Evolutionary conservation across 1,140 invertebrate species (phyloP), one percentile per base, ranked within the genome.

Genomic region (Drosophila sechellia): DNA sequence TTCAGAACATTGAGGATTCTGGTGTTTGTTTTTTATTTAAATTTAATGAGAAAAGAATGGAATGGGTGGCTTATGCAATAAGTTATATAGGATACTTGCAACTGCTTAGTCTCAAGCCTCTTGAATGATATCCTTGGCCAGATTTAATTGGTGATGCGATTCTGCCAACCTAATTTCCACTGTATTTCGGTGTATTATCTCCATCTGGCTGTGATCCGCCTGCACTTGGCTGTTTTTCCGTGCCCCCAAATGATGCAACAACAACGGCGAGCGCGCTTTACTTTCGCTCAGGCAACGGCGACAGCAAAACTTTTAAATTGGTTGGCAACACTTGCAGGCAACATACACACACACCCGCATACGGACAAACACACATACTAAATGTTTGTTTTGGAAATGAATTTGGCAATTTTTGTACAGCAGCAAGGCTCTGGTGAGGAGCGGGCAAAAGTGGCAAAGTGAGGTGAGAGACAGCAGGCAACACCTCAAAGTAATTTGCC

Each of bases 341-440:
- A 61, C 54, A 81, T 20, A 40, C 13, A 45, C 25, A 66, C 25
- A 65, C 25, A 55, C 57, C 56, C 45, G 22, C 58, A 17, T 52
- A 52, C 27, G 15, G 49, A 50, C 49, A 52, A 35, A 66, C 65
- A 56, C 63, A 73, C 68, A 72, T 59, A 54, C 73, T 59, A 69
- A 81, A 87, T 87, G 86, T 90, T 90, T 90, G 86, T 83, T 90
- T 90, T 90, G 66, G 86, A 90, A 90, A 90, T 90, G 86, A 90
- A 90, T 90, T 90, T 86, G 86, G 72, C 68, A 90, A 81, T 86
- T 90, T 79, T 86, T 76, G 70, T 66, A 52, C 56, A 68, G 58
- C 65, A 45, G 53, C 54, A 55, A 25, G 15, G 12, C 10, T 12
- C 13, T 5, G 17, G 34, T 22, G 48, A 13, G 20, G 40, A 20